A percentile compares a stretch with the other conserved stretches of the same genome.
Conservation (phyloP, 2,888 invertebrate species). For the Cerceris rybyensis region DNA sequence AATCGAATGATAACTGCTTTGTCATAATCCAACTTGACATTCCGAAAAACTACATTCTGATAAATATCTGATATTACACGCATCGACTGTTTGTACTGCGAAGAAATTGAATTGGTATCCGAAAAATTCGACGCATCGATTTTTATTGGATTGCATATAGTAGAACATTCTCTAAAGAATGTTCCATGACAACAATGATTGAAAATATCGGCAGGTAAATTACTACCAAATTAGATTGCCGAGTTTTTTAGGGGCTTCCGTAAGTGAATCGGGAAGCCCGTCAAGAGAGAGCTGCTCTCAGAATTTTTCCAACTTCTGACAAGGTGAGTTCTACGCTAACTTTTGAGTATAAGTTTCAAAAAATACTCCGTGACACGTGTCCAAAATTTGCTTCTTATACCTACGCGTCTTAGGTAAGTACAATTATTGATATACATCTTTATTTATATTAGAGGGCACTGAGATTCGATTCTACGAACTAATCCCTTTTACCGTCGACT, state of each 20-base stretch:
- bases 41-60: no score
- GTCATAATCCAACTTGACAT: no score
- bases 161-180: conserved; percentile 17
- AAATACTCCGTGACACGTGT: conserved; percentile 36
- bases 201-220: conserved; percentile 66
- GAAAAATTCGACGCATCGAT: conserved; percentile 15
- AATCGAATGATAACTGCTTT: no score
- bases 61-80: neutral
- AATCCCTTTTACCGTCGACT: neutral
- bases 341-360: conserved; percentile 10
- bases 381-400: neutral
- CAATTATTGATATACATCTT: neutral
- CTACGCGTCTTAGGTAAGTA: conserved; percentile 32
- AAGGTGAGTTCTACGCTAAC: conserved; percentile 64
- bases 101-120: neutral
- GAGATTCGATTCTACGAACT: neutral
- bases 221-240: conserved; percentile 74
- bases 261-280: conserved; percentile 80
- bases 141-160: conserved; percentile 4
- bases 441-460: neutral
- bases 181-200: conserved; percentile 52
- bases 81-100: neutral
- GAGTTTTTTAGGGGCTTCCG: conserved; percentile 75
- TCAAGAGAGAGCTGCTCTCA: conserved; percentile 72
- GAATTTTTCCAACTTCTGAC: conserved; percentile 69